Evolutionary conservation across 2,113 vertebrate genomes (phyloP).

Genomic region (Python bivittatus): DNA sequence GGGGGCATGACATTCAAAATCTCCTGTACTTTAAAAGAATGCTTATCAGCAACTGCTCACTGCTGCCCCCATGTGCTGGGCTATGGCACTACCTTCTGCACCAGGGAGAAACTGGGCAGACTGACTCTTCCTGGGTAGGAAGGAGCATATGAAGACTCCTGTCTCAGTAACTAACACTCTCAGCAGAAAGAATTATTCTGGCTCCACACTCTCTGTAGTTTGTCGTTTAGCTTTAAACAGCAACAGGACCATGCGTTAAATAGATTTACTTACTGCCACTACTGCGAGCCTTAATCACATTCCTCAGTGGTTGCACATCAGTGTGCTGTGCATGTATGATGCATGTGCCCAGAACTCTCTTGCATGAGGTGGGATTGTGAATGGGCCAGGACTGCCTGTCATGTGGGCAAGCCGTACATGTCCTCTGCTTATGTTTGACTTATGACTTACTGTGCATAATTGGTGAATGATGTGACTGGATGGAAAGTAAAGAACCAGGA

Average conservation of each 20-base stretch:
- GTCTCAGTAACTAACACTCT: not conserved
- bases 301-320: not conserved
- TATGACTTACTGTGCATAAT: not conserved
- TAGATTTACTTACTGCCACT: not conserved
- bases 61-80: not conserved
- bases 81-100: not conserved
- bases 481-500: not conserved
- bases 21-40: not conserved
- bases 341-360: not conserved
- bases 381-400: not conserved
- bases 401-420: not conserved
- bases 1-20: not conserved
- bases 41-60: not conserved
- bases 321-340: not conserved
- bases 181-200: not conserved
- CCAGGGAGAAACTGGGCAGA: not conserved
- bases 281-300: not conserved
- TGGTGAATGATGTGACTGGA: not conserved
- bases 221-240: not conserved
- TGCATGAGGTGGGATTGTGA: not conserved
- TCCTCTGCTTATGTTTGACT: too few species aligned
- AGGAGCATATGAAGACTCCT: not conserved
- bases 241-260: not conserved
- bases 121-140: not conserved
- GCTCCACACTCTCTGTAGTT: not conserved